Conservation (phyloP, 2,888 invertebrate species). For the Xestobium rufovillosum region DNA sequence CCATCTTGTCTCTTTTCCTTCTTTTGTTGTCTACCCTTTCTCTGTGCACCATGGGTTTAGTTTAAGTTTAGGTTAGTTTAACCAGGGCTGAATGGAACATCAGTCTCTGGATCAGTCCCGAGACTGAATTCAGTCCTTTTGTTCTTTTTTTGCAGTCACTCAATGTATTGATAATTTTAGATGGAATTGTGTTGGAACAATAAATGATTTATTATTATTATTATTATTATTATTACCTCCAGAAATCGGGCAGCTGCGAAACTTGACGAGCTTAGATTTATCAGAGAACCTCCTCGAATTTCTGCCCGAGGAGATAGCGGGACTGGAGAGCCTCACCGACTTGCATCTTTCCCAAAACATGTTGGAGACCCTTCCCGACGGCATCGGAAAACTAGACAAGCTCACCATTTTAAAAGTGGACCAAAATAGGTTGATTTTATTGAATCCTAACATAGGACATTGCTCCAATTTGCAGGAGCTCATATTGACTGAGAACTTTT, state of each 20-base stretch:
- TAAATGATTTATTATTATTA: too few species aligned
- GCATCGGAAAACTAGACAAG: conserved; percentile 82
- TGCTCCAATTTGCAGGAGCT: conserved; percentile 77
- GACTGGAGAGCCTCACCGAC: conserved; percentile 85
- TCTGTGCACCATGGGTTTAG: too few species aligned
- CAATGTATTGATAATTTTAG: too few species aligned
- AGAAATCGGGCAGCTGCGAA: conserved; percentile 84
- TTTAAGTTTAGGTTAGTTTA: too few species aligned
- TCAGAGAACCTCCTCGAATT: conserved; percentile 93
- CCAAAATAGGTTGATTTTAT: conserved; percentile 80
- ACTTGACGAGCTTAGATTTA: conserved; percentile 88
- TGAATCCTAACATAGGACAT: conserved; percentile 81
- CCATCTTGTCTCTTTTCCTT: too few species aligned
- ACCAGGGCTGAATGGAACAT: too few species aligned
- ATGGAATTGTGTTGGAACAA: too few species aligned
- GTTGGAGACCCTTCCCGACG: conserved; percentile 86
- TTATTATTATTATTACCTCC: too few species aligned
- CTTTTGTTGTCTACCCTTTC: too few species aligned
- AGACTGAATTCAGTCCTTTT: too few species aligned
- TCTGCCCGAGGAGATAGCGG: conserved; percentile 92
- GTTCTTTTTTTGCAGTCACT: too few species aligned
- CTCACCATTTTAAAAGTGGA: conserved; percentile 95
- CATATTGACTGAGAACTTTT: conserved; percentile 94
- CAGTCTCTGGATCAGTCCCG: too few species aligned
- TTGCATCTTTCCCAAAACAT: conserved; percentile 94